These are phyloP conservation scores for Cherax quadricarinatus DNA, from an alignment of 1,140 invertebrate genomes.

Conservation along the genomic window DNA sequence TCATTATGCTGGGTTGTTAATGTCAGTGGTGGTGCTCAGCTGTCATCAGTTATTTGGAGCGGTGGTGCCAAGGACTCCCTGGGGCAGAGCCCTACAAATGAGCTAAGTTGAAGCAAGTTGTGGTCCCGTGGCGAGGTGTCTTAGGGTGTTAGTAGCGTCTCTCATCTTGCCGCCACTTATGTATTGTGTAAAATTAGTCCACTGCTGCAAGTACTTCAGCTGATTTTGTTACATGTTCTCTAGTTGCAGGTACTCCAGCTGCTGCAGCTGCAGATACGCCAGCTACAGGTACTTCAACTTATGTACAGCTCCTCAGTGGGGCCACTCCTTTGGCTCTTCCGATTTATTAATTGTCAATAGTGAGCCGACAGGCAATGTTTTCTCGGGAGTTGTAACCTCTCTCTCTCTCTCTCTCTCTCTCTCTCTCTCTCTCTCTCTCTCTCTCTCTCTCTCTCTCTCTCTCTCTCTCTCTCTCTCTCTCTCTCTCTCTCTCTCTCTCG, in stretches of 20 bases:
- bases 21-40: not conserved
- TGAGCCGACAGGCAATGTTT: not conserved
- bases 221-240: too few species aligned
- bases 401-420: not conserved
- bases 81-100: conserved; percentile 15
- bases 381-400: not conserved
- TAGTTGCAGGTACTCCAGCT: not conserved
- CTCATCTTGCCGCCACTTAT: conserved; percentile 20
- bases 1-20: not conserved
- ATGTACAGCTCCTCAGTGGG: too few species aligned
- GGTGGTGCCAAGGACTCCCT: not conserved
- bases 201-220: not conserved
- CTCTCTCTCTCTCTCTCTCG: not conserved
- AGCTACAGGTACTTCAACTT: not conserved
- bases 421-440: not conserved
- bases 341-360: not conserved
- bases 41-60: not conserved
- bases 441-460: too few species aligned
- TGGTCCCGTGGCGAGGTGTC: conserved; percentile 6
- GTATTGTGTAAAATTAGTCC: conserved; percentile 1
- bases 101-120: conserved; percentile 6
- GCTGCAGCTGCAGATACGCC: not conserved
- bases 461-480: not conserved
- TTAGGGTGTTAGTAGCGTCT: not conserved
- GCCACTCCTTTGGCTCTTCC: not conserved